Evolutionary conservation across 2,888 invertebrate genomes (phyloP), one percentile per base, ranked within the genome.

Genomic region (Drosophila leonis): DNA sequence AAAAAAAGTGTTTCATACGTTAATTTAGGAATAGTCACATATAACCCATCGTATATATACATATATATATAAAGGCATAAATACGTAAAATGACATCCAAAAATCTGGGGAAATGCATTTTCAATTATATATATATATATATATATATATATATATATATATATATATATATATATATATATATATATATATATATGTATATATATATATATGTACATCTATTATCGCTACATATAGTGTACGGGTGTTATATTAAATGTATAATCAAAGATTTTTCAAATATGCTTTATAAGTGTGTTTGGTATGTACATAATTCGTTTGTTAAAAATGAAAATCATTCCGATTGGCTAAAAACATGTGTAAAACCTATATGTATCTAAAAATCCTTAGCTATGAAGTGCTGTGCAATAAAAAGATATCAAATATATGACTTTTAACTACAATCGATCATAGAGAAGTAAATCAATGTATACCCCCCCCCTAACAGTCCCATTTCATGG

Each of bases 401-500:
- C 52, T 48, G 41, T 44, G 48, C 55, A 51, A 56, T 65, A 18
- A 42, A 46, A 80, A 48, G n/a, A 55, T 29, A 24, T 33, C 29
- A 31, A 69, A 48, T 27, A 41, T 29, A 15, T 52, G 35, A 35
- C 15, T n/a, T 48, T 48, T 31, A 31, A 49, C 18, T 18, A 49
- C 13, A 31, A 49, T 49, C 49, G 18, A 31, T 31, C 12, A 31
- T 31, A 18, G 31, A 31, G 18, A 18, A 20, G 13, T 49, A 33
- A 49, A 13, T 49, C 18, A 49, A 48, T n/a, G 10, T n/a, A 10
- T 46, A n/a, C 15, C n/a, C 10, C 44, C 15, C n/a, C 10, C 44
- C 44, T 20, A 13, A 12, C 18, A 48, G 29, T n/a, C 67, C 83
- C 77, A 80, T 82, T 86, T 65, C 39, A 82, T 85, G 83, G 80